A percentile compares a stretch with the other conserved stretches of the same genome.
phyloP scores from a whole-genome alignment of 2,113 vertebrate genomes.

The Vanacampus margaritifer region DNA sequence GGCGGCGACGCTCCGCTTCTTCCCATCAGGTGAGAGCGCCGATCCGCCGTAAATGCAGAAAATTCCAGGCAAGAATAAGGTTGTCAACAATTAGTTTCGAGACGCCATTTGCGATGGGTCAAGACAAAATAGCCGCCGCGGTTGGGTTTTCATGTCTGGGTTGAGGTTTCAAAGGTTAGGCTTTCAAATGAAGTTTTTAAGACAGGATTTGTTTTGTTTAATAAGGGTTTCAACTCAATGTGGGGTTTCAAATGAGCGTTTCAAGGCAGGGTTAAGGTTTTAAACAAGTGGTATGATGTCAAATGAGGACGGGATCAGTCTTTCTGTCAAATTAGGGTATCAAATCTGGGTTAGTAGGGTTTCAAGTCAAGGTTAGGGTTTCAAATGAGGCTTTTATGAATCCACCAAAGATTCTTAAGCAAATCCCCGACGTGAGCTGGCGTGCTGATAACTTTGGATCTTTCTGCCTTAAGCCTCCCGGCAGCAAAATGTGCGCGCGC shows the following conservation, averaged over 20 bases:
- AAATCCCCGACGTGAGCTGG: slow-evolving; percentile 52
- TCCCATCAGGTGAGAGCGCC: slow-evolving; percentile 36
- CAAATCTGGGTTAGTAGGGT: slow-evolving; percentile 3
- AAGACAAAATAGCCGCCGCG: too few relatives aligned
- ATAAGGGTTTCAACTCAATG: too few relatives aligned
- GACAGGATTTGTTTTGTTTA: too few relatives aligned
- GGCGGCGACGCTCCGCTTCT: background rate
- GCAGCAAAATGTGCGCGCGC: slow-evolving; percentile 7
- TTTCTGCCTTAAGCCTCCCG: slow-evolving; percentile 52
- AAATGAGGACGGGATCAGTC: too few relatives aligned
- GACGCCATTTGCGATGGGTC: too few relatives aligned
- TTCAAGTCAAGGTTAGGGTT: too few relatives aligned
- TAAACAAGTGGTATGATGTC: too few relatives aligned
- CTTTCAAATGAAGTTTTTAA: background rate
- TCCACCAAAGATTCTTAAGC: slow-evolving; percentile 43
- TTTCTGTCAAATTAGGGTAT: too few relatives aligned
- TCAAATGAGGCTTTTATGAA: slow-evolving; percentile 17
- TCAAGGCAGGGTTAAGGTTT: too few relatives aligned
- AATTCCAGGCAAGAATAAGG: background rate
- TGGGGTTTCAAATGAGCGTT: too few relatives aligned
- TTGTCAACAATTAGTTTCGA: too few relatives aligned
- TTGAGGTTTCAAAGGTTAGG: background rate
- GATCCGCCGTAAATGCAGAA: background rate
- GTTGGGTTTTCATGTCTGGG: too few relatives aligned
- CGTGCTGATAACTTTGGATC: slow-evolving; percentile 65